phyloP scores from a whole-genome alignment of 2,888 invertebrate species.

The Acanthosepion lycidas region DNA sequence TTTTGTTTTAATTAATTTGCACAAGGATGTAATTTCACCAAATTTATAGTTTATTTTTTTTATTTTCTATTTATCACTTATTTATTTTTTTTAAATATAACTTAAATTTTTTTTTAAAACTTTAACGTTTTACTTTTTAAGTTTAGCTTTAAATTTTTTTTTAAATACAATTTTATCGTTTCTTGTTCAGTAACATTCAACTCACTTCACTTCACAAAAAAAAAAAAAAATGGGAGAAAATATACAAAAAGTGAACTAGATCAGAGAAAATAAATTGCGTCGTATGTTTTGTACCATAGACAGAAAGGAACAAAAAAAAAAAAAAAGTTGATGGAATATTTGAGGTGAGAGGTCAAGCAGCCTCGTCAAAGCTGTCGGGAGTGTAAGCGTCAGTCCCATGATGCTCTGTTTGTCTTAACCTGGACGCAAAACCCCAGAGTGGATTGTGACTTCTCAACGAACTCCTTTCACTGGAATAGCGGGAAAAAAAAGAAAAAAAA shows the following conservation, averaged over 20 bases:
- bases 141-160: too few relatives aligned
- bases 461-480: not conserved
- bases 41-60: too few relatives aligned
- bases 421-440: not conserved
- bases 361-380: not conserved
- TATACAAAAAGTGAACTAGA: not conserved
- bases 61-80: too few relatives aligned
- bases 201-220: too few relatives aligned
- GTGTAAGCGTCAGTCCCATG: not conserved
- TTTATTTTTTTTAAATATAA: too few relatives aligned
- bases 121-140: too few relatives aligned
- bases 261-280: not conserved
- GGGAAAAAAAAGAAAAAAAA: not conserved
- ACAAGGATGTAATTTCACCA: too few relatives aligned
- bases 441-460: not conserved
- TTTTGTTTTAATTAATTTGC: too few relatives aligned
- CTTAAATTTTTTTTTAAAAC: too few relatives aligned
- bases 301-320: not conserved
- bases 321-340: not conserved
- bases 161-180: too few relatives aligned
- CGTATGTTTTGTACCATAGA: not conserved
- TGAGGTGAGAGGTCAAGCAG: not conserved
- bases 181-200: too few relatives aligned
- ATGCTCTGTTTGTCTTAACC: not conserved
- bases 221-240: too few relatives aligned